Percentiles rank a stretch among this genome's conserved stretches.
phyloP scores from a whole-genome alignment of 2,888 invertebrate genomes.

The Tachina lurida region DNA sequence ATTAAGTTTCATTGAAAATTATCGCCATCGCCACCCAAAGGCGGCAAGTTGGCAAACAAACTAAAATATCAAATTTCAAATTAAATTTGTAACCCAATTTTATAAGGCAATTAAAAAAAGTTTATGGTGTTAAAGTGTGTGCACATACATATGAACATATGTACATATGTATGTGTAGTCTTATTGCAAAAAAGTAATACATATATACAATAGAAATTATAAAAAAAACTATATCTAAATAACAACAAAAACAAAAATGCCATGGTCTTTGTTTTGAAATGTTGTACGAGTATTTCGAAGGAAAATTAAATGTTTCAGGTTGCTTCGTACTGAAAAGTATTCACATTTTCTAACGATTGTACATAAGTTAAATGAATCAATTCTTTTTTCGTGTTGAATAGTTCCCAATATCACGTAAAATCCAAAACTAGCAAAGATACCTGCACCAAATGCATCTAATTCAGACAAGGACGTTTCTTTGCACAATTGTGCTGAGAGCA shows the following conservation, averaged over 20 bases:
- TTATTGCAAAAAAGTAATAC: constrained; percentile 21
- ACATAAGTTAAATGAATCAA: background rate
- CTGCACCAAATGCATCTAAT: no score
- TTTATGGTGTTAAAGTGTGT: constrained; percentile 44
- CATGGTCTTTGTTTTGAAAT: background rate
- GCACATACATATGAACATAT: background rate
- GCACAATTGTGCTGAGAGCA: no score
- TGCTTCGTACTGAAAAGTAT: constrained; percentile 35
- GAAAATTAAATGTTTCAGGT: constrained; percentile 53
- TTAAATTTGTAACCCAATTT: constrained; percentile 54
- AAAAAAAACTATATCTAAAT: no score
- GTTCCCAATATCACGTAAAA: no score
- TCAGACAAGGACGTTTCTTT: no score
- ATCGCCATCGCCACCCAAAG: background rate
- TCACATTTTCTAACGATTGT: background rate
- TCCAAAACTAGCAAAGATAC: no score
- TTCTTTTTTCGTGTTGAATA: no score
- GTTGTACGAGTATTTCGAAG: constrained; percentile 24
- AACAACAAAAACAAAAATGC: background rate
- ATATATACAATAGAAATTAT: no score
- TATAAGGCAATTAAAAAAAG: constrained; percentile 52
- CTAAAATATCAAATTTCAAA: constrained; percentile 37
- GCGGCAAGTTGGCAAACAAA: background rate
- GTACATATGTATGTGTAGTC: background rate
- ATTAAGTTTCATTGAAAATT: constrained; percentile 17